A percentile compares a stretch with the other conserved stretches of the same genome.
Conservation (phyloP, 2,888 invertebrate genomes). For the Archips crataeganus region DNA sequence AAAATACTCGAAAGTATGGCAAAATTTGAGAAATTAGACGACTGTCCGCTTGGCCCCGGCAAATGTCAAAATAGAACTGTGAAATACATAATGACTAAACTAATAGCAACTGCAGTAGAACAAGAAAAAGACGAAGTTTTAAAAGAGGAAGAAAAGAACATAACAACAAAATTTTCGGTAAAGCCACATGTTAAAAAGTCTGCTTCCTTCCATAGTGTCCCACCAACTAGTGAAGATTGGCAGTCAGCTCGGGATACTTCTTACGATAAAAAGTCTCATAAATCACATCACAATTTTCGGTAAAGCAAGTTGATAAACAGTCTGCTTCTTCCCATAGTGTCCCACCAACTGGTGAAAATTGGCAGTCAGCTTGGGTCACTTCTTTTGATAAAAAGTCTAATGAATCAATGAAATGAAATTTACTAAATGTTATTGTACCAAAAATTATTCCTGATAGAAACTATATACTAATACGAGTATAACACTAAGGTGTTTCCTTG, state of each 20-base stretch:
- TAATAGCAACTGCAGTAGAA: constrained; percentile 14
- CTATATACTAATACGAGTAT: too few relatives aligned
- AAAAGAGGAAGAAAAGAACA: background rate
- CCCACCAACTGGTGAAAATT: too few relatives aligned
- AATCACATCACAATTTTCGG: background rate
- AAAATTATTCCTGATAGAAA: background rate
- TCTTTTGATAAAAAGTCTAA: background rate
- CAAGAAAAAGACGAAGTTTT: background rate
- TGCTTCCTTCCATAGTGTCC: too few relatives aligned
- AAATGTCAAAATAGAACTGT: constrained; percentile 11
- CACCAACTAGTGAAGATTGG: too few relatives aligned
- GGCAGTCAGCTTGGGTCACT: too few relatives aligned
- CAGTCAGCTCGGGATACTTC: too few relatives aligned
- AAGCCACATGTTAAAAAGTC: background rate
- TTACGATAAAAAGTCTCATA: background rate
- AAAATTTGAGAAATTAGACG: constrained; percentile 44
- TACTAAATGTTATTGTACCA: background rate
- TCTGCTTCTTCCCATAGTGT: too few relatives aligned
- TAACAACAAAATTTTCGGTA: background rate
- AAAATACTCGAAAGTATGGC: constrained; percentile 47
- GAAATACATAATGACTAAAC: constrained; percentile 6
- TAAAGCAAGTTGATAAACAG: background rate
- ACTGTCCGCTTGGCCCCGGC: constrained; percentile 51
- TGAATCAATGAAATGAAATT: background rate
- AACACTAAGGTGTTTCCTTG: background rate